These are phyloP conservation scores for Periophthalmodon schlosseri DNA, from an alignment of 2,113 vertebrate species.

Conservation along the genomic window DNA sequence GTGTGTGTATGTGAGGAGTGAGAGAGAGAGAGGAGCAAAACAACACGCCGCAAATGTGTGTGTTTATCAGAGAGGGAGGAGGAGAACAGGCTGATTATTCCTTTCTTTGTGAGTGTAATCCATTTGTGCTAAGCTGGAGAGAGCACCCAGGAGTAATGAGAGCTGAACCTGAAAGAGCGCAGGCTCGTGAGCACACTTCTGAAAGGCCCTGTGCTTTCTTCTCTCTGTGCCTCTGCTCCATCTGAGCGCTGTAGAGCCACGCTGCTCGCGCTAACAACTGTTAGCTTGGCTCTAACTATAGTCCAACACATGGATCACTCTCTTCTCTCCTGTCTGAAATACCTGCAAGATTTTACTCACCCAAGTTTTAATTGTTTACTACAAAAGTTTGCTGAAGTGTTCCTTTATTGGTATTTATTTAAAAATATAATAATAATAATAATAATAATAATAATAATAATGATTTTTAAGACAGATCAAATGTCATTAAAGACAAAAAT, in stretches of 20 bases:
- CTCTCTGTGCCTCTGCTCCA: constrained; percentile 42
- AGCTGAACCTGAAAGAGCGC: constrained; percentile 71
- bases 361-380: constrained; percentile 58
- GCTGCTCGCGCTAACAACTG: constrained; percentile 64
- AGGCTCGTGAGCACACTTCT: constrained; percentile 62
- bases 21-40: constrained; percentile 52
- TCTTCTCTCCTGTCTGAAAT: constrained; percentile 35
- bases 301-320: constrained; percentile 48
- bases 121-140: constrained; percentile 71
- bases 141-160: constrained; percentile 74
- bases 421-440: too few relatives aligned
- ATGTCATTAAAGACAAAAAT: too few relatives aligned
- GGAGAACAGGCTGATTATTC: constrained; percentile 71
- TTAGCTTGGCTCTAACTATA: constrained; percentile 62
- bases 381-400: constrained; percentile 41
- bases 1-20: too few relatives aligned
- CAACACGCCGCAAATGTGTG: constrained; percentile 62
- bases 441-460: too few relatives aligned
- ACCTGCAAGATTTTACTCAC: constrained; percentile 28
- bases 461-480: too few relatives aligned
- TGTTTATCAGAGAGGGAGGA: constrained; percentile 67
- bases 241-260: constrained; percentile 53
- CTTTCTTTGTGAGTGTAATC: constrained; percentile 71
- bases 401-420: not conserved
- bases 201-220: constrained; percentile 57